These are phyloP conservation scores for Dicyrtoma fusca DNA, from an alignment of 2,888 invertebrate genomes.

Conservation along the genomic window DNA sequence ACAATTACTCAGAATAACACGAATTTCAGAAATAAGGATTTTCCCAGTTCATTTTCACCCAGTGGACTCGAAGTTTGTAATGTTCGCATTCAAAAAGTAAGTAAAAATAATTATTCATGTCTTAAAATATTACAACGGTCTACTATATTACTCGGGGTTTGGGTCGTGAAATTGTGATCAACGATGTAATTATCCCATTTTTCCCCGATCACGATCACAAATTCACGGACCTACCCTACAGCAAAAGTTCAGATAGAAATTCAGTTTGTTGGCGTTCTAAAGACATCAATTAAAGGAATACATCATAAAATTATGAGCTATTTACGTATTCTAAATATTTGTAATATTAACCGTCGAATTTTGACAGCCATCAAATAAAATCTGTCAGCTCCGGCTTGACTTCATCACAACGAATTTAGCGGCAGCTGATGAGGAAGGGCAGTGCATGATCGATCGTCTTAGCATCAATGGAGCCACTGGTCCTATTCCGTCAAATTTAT, in stretches of 20 bases:
- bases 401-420: constrained; percentile 47
- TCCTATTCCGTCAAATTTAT: constrained; percentile 46
- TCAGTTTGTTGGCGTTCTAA: too few relatives aligned
- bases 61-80: constrained; percentile 53
- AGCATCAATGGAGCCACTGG: constrained; percentile 51
- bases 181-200: too few relatives aligned
- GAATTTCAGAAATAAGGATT: constrained; percentile 48
- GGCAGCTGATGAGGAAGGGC: constrained; percentile 43
- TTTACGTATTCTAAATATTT: constrained; percentile 1
- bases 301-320: not conserved
- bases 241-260: too few relatives aligned
- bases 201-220: too few relatives aligned
- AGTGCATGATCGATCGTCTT: constrained; percentile 49
- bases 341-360: not conserved
- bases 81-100: constrained; percentile 49
- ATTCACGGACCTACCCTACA: too few relatives aligned
- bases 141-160: too few relatives aligned
- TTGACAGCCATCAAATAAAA: constrained; percentile 44
- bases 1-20: constrained; percentile 49
- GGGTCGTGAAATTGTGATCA: too few relatives aligned
- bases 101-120: not conserved
- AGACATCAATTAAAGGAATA: too few relatives aligned
- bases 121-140: too few relatives aligned
- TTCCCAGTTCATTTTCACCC: constrained; percentile 45
- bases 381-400: constrained; percentile 52